Evolutionary conservation across 2,113 vertebrate species (phyloP), one percentile per base, ranked within the genome.

Genomic region (Mungos mungo): DNA sequence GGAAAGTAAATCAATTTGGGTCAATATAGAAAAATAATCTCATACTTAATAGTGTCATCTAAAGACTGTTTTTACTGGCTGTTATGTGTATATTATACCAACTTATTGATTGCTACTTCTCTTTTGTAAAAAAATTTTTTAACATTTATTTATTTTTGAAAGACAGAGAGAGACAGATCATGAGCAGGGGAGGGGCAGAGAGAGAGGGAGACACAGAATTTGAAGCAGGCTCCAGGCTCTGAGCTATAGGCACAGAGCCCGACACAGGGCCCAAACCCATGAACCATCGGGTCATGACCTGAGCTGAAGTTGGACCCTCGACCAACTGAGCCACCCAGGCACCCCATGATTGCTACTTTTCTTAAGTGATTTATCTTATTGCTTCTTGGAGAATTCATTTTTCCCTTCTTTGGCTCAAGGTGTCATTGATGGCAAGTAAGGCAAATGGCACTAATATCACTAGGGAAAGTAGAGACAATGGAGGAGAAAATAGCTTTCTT

Each of bases 21-120:
- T 71, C 14, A 91, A 88, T 88, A 79, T 50, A 88, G 50, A 87
- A 81, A 94, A 85, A 57, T 66, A 45, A 66, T 65, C 66, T 95
- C 35, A 68, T 74, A 11, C 27, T 83, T 77, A 92, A 23, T 35
- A 93, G 54, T 29, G n/a, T 4, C 29, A 54, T 77, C 8, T 60
- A 77, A 79, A 47, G 33, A 41, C 68, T 31, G 5, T 38, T 87
- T 88, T 57, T 47, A 38, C 19, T 60, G 84, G 52, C 35, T 79
- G 31, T n/a, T 47, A 23, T 16, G 2, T 94, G 16, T 47, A 16
- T 47, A 65, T 72, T 60, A 88, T 65, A 68, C 23, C 3, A 47
- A 10, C 27, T 71, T 83, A 31, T 72, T 63, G 23, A 65, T 19
- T 31, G 3, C 14, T 88, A 14, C 18, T 50, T 93, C 94, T 91